A percentile compares a stretch with the other conserved stretches of the same genome.
Conservation (phyloP, 2,113 vertebrate genomes). For the Notechis scutatus region DNA sequence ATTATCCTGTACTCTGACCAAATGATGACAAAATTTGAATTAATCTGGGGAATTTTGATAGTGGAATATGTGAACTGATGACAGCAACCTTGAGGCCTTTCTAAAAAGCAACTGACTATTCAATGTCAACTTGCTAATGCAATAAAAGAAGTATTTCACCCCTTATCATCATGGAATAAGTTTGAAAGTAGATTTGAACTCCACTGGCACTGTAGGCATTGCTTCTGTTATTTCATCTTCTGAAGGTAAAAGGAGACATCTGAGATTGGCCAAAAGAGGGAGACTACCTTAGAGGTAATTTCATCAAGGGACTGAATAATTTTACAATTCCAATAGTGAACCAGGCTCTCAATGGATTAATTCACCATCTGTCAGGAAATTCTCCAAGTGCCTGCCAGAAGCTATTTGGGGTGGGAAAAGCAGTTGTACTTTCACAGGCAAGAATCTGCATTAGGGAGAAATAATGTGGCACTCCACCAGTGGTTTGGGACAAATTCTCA, state of each 20-base stretch:
- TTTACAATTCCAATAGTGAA: neutral
- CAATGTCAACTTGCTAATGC: neutral
- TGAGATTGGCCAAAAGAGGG: neutral
- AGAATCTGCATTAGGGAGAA: neutral
- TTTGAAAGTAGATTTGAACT: neutral
- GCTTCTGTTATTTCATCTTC: neutral
- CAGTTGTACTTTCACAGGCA: neutral
- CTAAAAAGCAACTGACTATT: neutral
- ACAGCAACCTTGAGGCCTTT: neutral
- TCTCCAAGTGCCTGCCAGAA: neutral
- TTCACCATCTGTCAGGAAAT: neutral
- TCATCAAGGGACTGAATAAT: neutral
- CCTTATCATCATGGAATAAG: neutral
- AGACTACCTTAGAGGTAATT: neutral
- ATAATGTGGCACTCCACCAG: neutral
- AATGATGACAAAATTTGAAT: neutral
- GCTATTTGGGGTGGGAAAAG: neutral
- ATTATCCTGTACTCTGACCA: neutral
- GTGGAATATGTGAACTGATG: neutral
- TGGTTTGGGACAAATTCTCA: neutral
- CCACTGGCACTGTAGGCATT: neutral
- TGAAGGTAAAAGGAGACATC: neutral
- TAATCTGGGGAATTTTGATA: neutral
- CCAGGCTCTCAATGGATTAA: neutral
- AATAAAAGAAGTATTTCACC: neutral